Base-by-base conservation (phyloP, 2,797 vertebrate species). In the Myotis myotis region DNA sequence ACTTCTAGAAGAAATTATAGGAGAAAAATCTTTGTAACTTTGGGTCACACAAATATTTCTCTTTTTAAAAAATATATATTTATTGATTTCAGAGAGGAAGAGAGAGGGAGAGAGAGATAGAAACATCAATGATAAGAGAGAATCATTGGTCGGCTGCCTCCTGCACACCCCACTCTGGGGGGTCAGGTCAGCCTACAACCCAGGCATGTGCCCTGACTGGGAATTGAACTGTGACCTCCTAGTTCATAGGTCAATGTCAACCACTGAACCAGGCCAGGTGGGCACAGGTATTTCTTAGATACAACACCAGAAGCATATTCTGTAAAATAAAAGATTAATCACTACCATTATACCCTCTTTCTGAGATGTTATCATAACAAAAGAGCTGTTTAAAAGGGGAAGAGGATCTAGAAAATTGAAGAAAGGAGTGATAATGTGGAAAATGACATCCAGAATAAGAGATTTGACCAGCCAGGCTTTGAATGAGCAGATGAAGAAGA, bases 21-120 rank as follows among this genome's bases (percentile, higher is more conserved):
- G 66, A 83, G 70, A 82, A 93, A 90, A 93, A 47, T 95, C 41
- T n/a, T 86, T 89, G 36, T 33, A 76, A 64, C 51, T 55, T 62
- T 57, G 20, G 23, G n/a, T 62, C 53, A 82, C 12, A 25, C 30
- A 92, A 82, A 66, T 33, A 68, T 89, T 72, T 88, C 68, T 76
- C 55, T 57, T 25, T 57, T 57, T 57, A 2, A 25, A 57, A 23
- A 47, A 25, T 25, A 25, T 25, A 57, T 57, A 25, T 57, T 57
- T 57, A 55, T 55, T 55, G 20, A 55, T 23, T 55, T 55, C 53
- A 55, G 20, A 55, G 53, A 22, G 53, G 53, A 51, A 51, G 49
- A 51, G 47, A 49, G 47, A 49, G 4, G 47, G 47, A 15, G 47
- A 49, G 17, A 53, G 53, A 55, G 53, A 55, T 9, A 55, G 53